Evolutionary conservation across 2,797 vertebrate species (phyloP), one percentile per base, ranked within the genome.

Genomic region (Valencia hispanica): DNA sequence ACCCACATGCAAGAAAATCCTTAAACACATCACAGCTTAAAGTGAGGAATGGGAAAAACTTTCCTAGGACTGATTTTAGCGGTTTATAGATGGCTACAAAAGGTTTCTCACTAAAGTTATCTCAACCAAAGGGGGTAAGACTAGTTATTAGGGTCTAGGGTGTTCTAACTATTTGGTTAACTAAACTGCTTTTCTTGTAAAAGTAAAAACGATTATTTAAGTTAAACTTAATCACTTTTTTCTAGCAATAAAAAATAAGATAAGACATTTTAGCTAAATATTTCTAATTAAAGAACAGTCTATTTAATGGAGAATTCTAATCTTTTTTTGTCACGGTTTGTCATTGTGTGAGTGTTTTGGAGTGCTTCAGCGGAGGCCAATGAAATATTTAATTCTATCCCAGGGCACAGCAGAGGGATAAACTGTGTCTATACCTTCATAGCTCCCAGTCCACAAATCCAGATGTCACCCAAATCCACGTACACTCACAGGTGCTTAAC

Each of bases 371-470:
- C 41, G 14, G 34, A 48, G 59, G 66, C 6, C 72, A 85, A 83
- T 79, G 36, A 81, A 84, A 87, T 80, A 84, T 84, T 78, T 83
- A 75, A 74, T 47, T 59, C 84, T 45, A 83, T 47, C 87, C 86
- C 51, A 34, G 7, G 78, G 57, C 72, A 32, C 59, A 75, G 72
- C 8, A 5, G 72, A 83, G 75, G 87, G 79, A 87, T 86, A 81
- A 5, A 77, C 57, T 50, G 20, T 25, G 41, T 70, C 81, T 79
- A 59, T 85, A 80, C 41, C 39, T 75, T 70, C 61, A 81, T 86
- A 91, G 89, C 78, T 80, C 73, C 78, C 32, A 4, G 17, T 69
- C 1, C 5, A 74, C 82, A 70, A 83, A 78, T 75, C 84, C 80
- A 80, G 63, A 79, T 86, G 72, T 71, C 51, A n/a, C 41, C 68